Evolutionary conservation across 1,140 invertebrate genomes (phyloP), one percentile per base, ranked within the genome.

Genomic region (Drosophila baimaii): DNA sequence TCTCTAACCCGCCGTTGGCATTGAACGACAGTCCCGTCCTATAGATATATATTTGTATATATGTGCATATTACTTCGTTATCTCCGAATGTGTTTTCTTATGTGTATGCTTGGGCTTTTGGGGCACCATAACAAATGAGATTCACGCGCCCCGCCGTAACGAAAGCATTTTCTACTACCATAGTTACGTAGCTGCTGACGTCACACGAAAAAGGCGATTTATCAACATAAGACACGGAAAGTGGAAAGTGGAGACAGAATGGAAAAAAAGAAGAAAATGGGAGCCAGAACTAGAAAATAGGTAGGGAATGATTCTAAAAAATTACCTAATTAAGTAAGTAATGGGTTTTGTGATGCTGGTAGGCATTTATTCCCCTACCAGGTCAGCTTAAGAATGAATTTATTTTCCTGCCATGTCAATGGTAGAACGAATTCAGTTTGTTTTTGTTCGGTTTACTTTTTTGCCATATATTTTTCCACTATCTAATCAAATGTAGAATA

Each of bases 201-300:
- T 79, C 68, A 72, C 41, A 31, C 29, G 12, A 79, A 52, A 52
- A 52, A 72, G 65, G 61, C 81, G 54, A 79, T 85, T 66, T 65
- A 77, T 85, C 77, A 81, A 74, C 63, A 25, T 21, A 19, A 39
- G 23, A 15, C 41, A 21, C 39, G 21, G 61, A 37, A 55, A 33
- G 23, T 23, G 37, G 23, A 65, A 33, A 44, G 25, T 13, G 27
- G 33, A 23, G 27, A 37, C 43, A 46, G 19, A 56, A 61, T 15
- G 52, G 19, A 59, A n/a, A 31, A 39, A 8, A 10, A 43, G 21
- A 31, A 51, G 55, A 17, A 7, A 9, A 37, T 5, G 19, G 33
- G 21, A 19, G 12, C 15, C 23, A 47, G 4, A 33, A 54, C 31
- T 10, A 13, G 2, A 17, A 19, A 12, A 5, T 39, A 2, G 5